Evolutionary conservation across 2,888 invertebrate species (phyloP).

Genomic region (Holacanthella duospinosa): DNA sequence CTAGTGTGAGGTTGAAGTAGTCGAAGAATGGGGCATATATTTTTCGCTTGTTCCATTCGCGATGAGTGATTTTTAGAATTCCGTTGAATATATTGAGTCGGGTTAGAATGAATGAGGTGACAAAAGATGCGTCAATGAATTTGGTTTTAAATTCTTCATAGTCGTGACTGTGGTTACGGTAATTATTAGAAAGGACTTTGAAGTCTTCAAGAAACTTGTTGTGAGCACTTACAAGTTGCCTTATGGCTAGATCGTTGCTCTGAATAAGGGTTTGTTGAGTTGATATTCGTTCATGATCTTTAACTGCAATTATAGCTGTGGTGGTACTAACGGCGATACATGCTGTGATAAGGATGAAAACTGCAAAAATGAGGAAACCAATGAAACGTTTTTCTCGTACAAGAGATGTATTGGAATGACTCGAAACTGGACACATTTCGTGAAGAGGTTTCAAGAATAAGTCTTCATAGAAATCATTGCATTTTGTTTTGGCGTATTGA

Average conservation of each 20-base stretch:
- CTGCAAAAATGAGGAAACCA: background rate
- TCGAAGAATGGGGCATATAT: background rate
- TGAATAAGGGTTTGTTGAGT: background rate
- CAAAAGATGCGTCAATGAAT: background rate
- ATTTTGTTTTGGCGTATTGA: background rate
- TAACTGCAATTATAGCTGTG: background rate
- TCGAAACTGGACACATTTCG: background rate
- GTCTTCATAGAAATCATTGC: background rate
- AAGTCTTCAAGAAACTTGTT: background rate
- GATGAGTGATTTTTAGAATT: background rate
- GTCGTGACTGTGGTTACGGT: background rate
- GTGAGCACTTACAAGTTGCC: background rate
- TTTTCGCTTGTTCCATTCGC: background rate
- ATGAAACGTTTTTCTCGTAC: background rate
- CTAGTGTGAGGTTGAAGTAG: background rate
- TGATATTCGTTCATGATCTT: background rate
- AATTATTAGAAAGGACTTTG: background rate
- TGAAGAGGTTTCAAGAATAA: background rate
- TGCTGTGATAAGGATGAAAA: background rate
- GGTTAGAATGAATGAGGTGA: background rate
- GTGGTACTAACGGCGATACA: background rate
- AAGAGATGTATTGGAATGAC: background rate
- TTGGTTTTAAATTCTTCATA: background rate
- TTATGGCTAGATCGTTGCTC: background rate
- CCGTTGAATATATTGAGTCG: background rate